A percentile compares a stretch with the other conserved stretches of the same genome.
Conservation (phyloP, 2,113 vertebrate species). For the Toxotes chatareus region DNA sequence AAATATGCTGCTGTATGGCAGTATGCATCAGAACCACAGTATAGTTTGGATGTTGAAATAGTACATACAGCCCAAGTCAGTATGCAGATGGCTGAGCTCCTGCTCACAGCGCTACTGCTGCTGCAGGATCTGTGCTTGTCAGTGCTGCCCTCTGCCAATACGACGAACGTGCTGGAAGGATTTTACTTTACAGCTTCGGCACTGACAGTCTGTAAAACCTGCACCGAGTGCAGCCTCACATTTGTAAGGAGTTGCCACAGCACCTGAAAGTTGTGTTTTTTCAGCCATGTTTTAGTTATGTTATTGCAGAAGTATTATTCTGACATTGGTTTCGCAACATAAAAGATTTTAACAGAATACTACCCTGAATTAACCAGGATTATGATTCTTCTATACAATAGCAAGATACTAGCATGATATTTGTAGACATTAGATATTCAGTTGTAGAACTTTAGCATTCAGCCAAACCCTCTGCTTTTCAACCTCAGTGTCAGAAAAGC, state of each 20-base stretch:
- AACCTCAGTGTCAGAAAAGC: conserved; percentile 17
- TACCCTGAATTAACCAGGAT: not conserved
- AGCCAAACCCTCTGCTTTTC: not conserved
- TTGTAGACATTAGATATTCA: not conserved
- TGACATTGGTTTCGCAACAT: not conserved
- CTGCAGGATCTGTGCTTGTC: conserved; percentile 11
- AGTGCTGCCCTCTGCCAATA: conserved; percentile 17
- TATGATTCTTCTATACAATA: not conserved
- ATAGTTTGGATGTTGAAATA: not conserved
- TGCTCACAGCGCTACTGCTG: conserved; percentile 4
- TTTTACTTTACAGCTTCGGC: conserved; percentile 18
- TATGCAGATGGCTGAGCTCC: conserved; percentile 4
- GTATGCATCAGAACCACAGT: not conserved
- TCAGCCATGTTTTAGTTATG: not conserved
- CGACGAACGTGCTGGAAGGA: not conserved
- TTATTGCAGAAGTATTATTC: not conserved
- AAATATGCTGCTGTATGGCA: not conserved
- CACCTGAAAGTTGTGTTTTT: not conserved
- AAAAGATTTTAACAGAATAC: not conserved
- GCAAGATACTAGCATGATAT: not conserved
- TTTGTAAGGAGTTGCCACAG: not conserved
- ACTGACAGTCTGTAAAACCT: not conserved
- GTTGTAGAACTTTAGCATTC: not conserved
- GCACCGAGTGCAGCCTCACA: not conserved
- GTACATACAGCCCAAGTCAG: not conserved